Percentiles rank a stretch among this genome's conserved stretches.
Evolutionary conservation across 2,888 invertebrate genomes (phyloP).

Genomic region (Julus scandinavius): DNA sequence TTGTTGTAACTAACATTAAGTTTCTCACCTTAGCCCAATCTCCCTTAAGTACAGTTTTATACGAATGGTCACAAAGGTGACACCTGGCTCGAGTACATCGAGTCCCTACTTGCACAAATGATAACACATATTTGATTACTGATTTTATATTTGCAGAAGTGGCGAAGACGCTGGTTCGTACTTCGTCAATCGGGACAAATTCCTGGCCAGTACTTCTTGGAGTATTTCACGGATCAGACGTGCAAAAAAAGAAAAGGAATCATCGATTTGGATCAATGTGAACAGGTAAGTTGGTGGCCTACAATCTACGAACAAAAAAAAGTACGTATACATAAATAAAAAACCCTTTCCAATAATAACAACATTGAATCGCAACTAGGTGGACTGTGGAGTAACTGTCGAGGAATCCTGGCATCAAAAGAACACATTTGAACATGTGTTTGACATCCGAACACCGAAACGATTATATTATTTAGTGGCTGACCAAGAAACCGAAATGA

Average conservation of each 20-base stretch:
- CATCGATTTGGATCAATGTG: conserved; percentile 93
- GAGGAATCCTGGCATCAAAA: conserved; percentile 25
- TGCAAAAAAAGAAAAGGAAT: conserved; percentile 65
- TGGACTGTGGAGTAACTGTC: conserved; percentile 30
- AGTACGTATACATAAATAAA: background rate
- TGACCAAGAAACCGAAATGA: conserved; percentile 91
- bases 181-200: conserved; percentile 89
- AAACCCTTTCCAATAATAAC: background rate
- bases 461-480: conserved; percentile 93
- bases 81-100: background rate
- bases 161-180: conserved; percentile 95
- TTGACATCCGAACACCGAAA: conserved; percentile 88
- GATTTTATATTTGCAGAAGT: conserved; percentile 74
- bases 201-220: conserved; percentile 92
- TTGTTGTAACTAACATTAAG: too few species aligned
- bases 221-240: conserved; percentile 84
- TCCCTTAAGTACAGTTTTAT: background rate
- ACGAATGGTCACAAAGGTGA: conserved; percentile 17
- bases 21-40: too few species aligned
- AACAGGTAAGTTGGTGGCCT: conserved; percentile 76
- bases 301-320: background rate
- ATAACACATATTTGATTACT: background rate
- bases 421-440: conserved; percentile 75
- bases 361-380: background rate
- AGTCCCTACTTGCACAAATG: background rate